Evolutionary conservation across 2,888 invertebrate species (phyloP).

Genomic region (Nemapogon koenigi): DNA sequence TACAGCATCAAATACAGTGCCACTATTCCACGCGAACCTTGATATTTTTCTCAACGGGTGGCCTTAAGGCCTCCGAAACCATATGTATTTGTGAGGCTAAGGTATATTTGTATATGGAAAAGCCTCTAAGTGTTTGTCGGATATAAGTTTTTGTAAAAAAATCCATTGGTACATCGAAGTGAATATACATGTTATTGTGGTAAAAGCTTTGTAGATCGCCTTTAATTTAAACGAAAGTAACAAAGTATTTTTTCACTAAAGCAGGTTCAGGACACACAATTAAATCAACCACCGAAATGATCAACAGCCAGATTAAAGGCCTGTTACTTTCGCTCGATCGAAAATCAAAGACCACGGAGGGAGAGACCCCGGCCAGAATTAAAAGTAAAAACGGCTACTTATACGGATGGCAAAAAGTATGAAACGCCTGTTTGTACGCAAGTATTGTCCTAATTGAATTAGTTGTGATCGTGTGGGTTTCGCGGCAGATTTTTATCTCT

Average conservation of each 20-base stretch:
- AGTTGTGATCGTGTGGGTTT: slow-evolving; percentile 10
- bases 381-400: slow-evolving; percentile 2
- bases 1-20: no score
- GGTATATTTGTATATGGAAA: no score
- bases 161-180: no score
- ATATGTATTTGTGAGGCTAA: no score
- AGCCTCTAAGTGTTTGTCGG: no score
- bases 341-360: slow-evolving; percentile 35
- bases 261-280: neutral
- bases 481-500: slow-evolving; percentile 9
- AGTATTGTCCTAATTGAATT: slow-evolving; percentile 11
- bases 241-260: neutral
- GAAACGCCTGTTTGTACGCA: slow-evolving; percentile 3
- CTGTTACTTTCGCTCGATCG: slow-evolving; percentile 42
- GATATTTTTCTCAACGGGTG: no score
- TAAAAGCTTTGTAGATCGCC: no score
- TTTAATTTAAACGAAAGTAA: no score
- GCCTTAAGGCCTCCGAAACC: no score
- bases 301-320: slow-evolving; percentile 41
- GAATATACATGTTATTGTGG: no score
- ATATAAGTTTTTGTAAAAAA: no score
- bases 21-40: no score
- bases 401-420: slow-evolving; percentile 8
- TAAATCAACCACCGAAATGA: slow-evolving; percentile 31
- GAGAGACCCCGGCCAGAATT: slow-evolving; percentile 16